Base-by-base conservation (phyloP, 2,113 vertebrate species). In the Hippocampus zosterae region DNA sequence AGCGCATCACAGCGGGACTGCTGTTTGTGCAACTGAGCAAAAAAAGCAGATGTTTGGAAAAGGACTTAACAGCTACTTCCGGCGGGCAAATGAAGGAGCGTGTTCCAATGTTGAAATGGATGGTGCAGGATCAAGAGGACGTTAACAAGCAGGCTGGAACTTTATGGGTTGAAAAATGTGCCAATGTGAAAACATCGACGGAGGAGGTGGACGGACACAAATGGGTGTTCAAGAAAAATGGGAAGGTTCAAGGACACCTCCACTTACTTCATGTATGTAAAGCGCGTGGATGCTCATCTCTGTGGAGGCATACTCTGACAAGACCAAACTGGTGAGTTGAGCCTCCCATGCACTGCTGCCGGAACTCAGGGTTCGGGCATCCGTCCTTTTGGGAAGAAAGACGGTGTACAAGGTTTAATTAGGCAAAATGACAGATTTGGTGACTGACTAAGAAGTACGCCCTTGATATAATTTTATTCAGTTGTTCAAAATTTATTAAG, bases 241-340 rank as follows among this genome's bases (percentile, higher is more conserved):
- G 10, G 1, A 2, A 6, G 3, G 29, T 29, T 41, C 27, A 19
- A 10, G 23, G 46, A 67, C 37, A 76, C 13, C 12, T 5, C 29
- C 9, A 50, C 44, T 75, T 85, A 98, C 97, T 94, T 99, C 96
- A 0, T 99, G 97, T 91, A 99, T 98, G 82, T 96, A 98, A 82
- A 99, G 91, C 3, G 97, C 97, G 0, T 99, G 97, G 69, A 99
- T 93, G 87, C 97, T 98, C 97, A 99, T 98, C 88, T 99, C 96
- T 0, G 95, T 98, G 63, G 97, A 98, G 11, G 97, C 96, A 0
- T 97, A 98, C 79, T 98, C 97, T 0, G 96, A 98, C 57, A 99
- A 90, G 78, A 97, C 92, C 88, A 97, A 86, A 89, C 96, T 99
- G 84, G 95, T 95, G 33, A 97, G 90, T 57, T 97, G 96, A 65